Evolutionary conservation across 2,113 vertebrate genomes (phyloP), one percentile per base, ranked within the genome.

Genomic region (Gavia stellata): DNA sequence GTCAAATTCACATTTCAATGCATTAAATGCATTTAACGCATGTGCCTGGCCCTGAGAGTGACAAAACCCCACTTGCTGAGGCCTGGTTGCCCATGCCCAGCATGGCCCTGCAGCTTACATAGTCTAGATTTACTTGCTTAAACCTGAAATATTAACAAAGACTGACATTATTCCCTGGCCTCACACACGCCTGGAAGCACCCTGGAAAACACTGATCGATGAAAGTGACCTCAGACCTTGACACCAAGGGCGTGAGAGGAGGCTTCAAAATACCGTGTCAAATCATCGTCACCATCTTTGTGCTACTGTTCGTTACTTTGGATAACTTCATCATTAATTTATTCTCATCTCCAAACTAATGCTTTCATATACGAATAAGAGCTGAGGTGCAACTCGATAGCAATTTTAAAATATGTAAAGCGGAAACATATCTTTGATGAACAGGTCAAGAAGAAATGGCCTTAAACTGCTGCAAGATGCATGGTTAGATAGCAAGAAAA

Each of bases 11-110:
- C 33, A 33, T 40, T 49, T 36, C 53, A 28, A 71, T 13, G 14
- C 10, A n/a, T 9, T 5, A 59, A 47, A 61, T 0, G 0, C 19
- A n/a, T 44, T 49, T 52, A 63, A 52, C 1, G 2, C 10, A 7
- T 1, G 10, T 58, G 12, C 16, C 55, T 29, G 44, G 23, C 12
- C 53, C 49, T 28, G 31, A 65, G 63, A 92, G 29, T 6, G 16
- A 26, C n/a, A 68, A 49, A 9, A 17, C 4, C 29, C 7, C 12
- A 29, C 4, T 12, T 15, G 9, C 25, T 10, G 25, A 31, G 15
- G 6, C 29, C 13, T 7, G 16, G 45, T 11, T 44, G 29, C 14
- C 49, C 16, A 21, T 11, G 16, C 16, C 18, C 56, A 55, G 7
- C 8, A 12, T 45, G 28, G 5, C 15, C 52, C n/a, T 38, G 17